These are phyloP conservation scores for Erpetoichthys calabaricus DNA, from an alignment of 2,797 vertebrate species.

Conservation along the genomic window DNA sequence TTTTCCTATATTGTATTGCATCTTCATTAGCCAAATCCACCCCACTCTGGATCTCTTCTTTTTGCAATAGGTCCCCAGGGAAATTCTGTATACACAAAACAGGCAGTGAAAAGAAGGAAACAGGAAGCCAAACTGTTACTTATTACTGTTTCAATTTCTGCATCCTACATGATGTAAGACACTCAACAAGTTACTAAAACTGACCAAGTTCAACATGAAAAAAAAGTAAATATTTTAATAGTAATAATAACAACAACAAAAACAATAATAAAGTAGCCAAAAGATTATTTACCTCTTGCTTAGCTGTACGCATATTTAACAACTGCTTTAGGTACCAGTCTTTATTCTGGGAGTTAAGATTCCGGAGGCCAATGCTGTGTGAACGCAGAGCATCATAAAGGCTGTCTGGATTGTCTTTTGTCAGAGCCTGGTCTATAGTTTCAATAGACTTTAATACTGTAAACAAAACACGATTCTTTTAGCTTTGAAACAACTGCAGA, in stretches of 20 bases:
- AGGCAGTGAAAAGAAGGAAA: constrained; percentile 1
- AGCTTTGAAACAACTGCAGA: not conserved
- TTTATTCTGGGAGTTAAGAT: constrained; percentile 67
- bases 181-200: no score
- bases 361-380: constrained; percentile 59
- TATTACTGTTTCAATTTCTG: no score
- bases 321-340: constrained; percentile 92
- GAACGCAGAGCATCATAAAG: constrained; percentile 56
- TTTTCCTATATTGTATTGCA: constrained; percentile 62
- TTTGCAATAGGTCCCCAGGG: constrained; percentile 57
- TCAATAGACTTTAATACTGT: constrained; percentile 51
- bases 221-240: no score
- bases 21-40: constrained; percentile 66
- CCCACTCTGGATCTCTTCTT: constrained; percentile 79
- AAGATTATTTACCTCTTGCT: constrained; percentile 20
- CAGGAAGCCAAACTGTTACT: no score
- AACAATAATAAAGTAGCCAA: not conserved
- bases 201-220: no score
- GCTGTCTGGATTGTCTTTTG: constrained; percentile 38
- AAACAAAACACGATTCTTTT: not conserved
- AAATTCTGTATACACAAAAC: constrained; percentile 34
- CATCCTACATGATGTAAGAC: no score
- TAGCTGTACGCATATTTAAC: constrained; percentile 56
- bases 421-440: constrained; percentile 57
- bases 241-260: no score